Conservation (phyloP, 2,113 vertebrate genomes). For the Arenaria interpres region DNA sequence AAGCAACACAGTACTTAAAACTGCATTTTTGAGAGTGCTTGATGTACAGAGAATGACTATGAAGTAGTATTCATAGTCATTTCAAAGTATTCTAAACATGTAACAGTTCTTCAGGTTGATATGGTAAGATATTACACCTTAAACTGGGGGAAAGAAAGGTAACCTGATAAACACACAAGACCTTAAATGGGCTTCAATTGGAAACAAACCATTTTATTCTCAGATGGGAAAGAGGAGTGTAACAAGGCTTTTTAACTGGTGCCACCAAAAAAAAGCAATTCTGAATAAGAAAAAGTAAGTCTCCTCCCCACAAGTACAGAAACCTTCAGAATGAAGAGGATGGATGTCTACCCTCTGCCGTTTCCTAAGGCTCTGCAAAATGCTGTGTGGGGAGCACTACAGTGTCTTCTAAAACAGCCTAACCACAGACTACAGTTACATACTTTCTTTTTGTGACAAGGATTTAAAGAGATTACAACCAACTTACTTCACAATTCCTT, state of each 20-base stretch:
- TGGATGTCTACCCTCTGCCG: background rate
- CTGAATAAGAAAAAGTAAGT: background rate
- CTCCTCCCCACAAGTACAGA: background rate
- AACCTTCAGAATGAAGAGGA: background rate
- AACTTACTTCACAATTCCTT: constrained; percentile 91
- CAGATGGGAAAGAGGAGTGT: background rate
- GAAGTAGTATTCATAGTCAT: no score
- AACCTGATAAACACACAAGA: background rate
- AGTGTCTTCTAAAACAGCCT: background rate
- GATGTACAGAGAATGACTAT: background rate
- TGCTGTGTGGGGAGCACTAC: accelerated
- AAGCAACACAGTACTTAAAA: background rate
- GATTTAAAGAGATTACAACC: background rate
- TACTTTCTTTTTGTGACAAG: background rate
- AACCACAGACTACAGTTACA: background rate
- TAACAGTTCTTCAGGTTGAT: background rate
- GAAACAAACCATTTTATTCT: background rate
- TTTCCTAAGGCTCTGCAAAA: background rate
- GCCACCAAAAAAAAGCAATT: background rate
- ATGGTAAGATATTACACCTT: background rate
- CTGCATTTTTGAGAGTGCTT: background rate
- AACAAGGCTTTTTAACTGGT: background rate
- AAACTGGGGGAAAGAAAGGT: background rate
- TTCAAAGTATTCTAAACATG: background rate
- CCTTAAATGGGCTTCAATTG: background rate